Base-by-base conservation (phyloP, 1,140 invertebrate genomes). In the Drosophila busckii region DNA sequence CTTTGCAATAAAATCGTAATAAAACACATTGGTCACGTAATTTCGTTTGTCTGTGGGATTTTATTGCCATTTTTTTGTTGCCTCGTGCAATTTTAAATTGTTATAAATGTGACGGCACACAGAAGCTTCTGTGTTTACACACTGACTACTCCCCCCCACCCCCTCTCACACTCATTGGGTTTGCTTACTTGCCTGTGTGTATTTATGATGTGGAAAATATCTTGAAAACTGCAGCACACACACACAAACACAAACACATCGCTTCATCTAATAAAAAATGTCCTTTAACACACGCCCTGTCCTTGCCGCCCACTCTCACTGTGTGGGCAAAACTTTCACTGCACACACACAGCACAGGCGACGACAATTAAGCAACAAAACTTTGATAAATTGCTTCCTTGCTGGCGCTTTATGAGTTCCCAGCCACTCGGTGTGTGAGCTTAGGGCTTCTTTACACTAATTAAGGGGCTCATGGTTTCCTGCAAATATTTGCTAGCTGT, bases 11-110 rank as follows among this genome's bases (percentile, higher is more conserved):
- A 86, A 86, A 86, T 86, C 70, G 84, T 78, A 83, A 86, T 86
- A 86, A 86, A 86, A 86, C 70, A 86, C 84, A 86, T 86, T 84
- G 80, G 84, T 86, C 84, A 86, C 84, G 84, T 86, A 84, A 84
- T 86, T 86, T 80, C 75, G 75, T 84, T 84, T 86, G 80, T 84
- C 84, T 84, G 75, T 78, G 84, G 80, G 84, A 86, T 86, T 86
- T 86, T 86, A 86, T 86, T 86, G 84, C 66, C 73, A 84, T 84
- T 84, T 84, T 83, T 80, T 84, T n/a, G n/a, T n/a, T n/a, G n/a
- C n/a, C n/a, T n/a, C 70, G 58, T 76, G 67, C 70, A 76, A 82
- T 76, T 82, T 82, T 82, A 85, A 85, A 82, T 78, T 82, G 75
- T 85, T 84, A 84, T 84, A 84, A 84, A 84, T 84, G 80, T 60